Evolutionary conservation across 2,797 vertebrate species (phyloP).

Genomic region (Sebastes cheni): DNA sequence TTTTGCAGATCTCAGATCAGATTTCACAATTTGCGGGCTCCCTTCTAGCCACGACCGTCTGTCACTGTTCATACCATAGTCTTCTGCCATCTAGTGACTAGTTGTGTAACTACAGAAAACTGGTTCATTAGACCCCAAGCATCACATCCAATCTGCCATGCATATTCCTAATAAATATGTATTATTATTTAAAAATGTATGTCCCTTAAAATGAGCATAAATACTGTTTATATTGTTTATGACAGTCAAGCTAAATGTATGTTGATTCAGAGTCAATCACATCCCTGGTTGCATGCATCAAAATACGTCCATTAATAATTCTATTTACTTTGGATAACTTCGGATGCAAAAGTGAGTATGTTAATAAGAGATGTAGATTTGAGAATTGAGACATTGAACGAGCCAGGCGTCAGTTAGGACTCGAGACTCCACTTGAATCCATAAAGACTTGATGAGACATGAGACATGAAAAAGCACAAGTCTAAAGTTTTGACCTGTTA

Average conservation of each 20-base stretch:
- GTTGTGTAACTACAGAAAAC: constrained; percentile 6
- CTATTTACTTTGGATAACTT: not conserved
- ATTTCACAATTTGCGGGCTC: no score
- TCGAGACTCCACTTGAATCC: no score
- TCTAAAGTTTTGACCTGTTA: not conserved
- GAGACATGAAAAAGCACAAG: not conserved
- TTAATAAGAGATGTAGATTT: not conserved
- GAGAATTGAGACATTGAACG: not conserved
- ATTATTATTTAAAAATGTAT: not conserved
- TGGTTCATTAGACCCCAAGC: not conserved
- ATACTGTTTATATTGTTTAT: not conserved
- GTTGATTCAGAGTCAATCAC: not conserved
- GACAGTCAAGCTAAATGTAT: not conserved
- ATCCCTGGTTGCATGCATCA: not conserved
- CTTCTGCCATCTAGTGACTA: constrained; percentile 43
- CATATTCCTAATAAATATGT: not conserved
- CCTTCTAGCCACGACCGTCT: no score
- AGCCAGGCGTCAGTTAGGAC: not conserved
- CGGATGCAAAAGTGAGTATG: not conserved
- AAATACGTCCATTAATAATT: not conserved
- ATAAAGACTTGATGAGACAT: no score
- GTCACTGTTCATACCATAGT: not conserved
- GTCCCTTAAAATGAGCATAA: not conserved
- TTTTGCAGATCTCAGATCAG: no score
- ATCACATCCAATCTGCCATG: not conserved